Evolutionary conservation across 2,113 vertebrate species (phyloP).

Genomic region (Sphyrna mokarran): DNA sequence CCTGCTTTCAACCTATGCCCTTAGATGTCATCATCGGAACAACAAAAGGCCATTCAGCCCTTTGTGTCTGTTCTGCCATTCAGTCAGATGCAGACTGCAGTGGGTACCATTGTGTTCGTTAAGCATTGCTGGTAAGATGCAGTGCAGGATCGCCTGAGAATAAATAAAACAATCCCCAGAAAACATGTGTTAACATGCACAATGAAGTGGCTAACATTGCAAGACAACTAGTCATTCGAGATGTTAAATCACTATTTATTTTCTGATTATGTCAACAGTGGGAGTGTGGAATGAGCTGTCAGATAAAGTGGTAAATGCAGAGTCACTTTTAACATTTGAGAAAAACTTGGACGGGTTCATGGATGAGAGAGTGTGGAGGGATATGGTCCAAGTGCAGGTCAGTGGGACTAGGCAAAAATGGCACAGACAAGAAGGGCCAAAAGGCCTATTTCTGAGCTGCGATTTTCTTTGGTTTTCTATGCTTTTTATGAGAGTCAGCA

Average conservation of each 20-base stretch:
- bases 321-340: no score
- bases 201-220: background rate
- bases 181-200: background rate
- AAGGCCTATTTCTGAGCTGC: no score
- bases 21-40: background rate
- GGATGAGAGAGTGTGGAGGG: no score
- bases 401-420: no score
- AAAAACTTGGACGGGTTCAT: no score
- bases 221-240: background rate
- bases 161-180: background rate
- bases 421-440: no score
- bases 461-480: no score
- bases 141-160: background rate
- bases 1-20: background rate
- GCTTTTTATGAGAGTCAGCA: no score
- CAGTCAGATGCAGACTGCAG: no score
- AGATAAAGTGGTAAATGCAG: no score
- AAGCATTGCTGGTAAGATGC: background rate
- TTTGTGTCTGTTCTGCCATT: background rate
- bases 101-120: background rate
- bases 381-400: no score
- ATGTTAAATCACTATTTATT: background rate
- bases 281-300: no score
- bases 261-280: background rate
- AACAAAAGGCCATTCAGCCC: background rate